Evolutionary conservation across 1,140 invertebrate genomes (phyloP).

Genomic region (Drosophila nigromelanica): DNA sequence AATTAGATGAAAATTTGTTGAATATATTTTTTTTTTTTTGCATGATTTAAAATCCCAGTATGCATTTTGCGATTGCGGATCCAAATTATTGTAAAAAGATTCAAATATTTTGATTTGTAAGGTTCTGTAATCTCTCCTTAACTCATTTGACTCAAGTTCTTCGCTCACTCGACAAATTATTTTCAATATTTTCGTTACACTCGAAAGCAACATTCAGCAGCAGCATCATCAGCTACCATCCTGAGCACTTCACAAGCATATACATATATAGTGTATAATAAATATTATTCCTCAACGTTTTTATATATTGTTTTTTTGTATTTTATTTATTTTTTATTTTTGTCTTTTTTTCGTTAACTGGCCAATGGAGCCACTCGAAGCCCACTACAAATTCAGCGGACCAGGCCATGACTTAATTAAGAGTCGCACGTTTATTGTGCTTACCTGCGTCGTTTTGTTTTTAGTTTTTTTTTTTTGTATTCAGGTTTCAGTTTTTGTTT

Average conservation of each 20-base stretch:
- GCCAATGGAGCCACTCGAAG: conserved; percentile 58
- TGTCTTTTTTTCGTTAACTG: conserved; percentile 23
- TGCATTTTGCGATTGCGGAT: too few species aligned
- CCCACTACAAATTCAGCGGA: conserved; percentile 63
- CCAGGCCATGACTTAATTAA: conserved; percentile 79
- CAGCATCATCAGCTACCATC: conserved; percentile 47
- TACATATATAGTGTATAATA: conserved; percentile 26
- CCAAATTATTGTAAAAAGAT: too few species aligned
- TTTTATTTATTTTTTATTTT: conserved; percentile 35
- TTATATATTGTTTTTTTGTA: conserved; percentile 11
- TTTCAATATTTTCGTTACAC: conserved; percentile 81
- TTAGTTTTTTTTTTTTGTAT: conserved; percentile 21
- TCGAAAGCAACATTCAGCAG: conserved; percentile 46
- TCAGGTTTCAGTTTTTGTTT: conserved; percentile 41
- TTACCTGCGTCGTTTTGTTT: conserved; percentile 76
- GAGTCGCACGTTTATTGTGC: conserved; percentile 80
- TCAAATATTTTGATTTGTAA: too few species aligned
- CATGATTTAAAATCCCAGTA: too few species aligned
- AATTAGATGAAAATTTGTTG: too few species aligned
- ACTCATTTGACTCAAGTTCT: conserved; percentile 20
- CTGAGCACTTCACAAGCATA: conserved; percentile 57
- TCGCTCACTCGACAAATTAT: conserved; percentile 66
- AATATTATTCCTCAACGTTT: conserved; percentile 37
- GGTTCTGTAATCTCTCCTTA: too few species aligned
- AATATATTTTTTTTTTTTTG: too few species aligned